These are phyloP conservation scores for Trichacis sp. DNA, from an alignment of 2,888 invertebrate species.

Conservation along the genomic window DNA sequence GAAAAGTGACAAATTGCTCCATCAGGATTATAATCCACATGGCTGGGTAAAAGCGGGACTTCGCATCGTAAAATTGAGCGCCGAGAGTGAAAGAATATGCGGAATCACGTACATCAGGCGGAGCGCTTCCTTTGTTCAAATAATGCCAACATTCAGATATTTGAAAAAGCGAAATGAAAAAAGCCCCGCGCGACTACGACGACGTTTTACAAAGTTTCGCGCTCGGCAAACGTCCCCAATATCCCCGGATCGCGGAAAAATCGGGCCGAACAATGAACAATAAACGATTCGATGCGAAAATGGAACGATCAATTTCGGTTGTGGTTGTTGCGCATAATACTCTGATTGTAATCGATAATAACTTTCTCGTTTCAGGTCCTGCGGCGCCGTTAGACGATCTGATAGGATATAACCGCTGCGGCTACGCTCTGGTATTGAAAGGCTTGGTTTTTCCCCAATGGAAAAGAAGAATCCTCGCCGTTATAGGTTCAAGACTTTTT, in stretches of 20 bases:
- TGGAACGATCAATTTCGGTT: constrained; percentile 2
- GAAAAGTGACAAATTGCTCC: constrained; percentile 11
- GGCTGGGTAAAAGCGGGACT: constrained; percentile 3
- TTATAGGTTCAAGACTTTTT: constrained; percentile 74
- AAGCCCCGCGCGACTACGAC: not conserved
- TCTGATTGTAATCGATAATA: constrained; percentile 4
- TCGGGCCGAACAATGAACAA: not conserved
- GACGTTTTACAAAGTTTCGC: not conserved
- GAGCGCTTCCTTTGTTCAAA: constrained; percentile 7
- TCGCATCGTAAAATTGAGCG: constrained; percentile 9
- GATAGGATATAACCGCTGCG: constrained; percentile 68
- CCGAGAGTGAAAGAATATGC: constrained; percentile 10
- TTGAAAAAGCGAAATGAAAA: constrained; percentile 10
- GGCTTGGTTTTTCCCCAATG: constrained; percentile 79
- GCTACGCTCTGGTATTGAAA: constrained; percentile 73
- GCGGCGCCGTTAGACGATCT: constrained; percentile 72
- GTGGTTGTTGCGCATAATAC: not conserved
- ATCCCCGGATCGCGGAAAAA: not conserved
- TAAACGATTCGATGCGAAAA: not conserved
- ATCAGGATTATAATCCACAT: constrained; percentile 4
- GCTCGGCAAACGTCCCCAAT: not conserved
- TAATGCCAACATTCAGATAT: constrained; percentile 2
- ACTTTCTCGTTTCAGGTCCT: constrained; percentile 68
- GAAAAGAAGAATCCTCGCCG: constrained; percentile 74
- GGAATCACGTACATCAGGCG: constrained; percentile 9